Evolutionary conservation across 2,113 vertebrate genomes (phyloP).

Genomic region (Mobula hypostoma): DNA sequence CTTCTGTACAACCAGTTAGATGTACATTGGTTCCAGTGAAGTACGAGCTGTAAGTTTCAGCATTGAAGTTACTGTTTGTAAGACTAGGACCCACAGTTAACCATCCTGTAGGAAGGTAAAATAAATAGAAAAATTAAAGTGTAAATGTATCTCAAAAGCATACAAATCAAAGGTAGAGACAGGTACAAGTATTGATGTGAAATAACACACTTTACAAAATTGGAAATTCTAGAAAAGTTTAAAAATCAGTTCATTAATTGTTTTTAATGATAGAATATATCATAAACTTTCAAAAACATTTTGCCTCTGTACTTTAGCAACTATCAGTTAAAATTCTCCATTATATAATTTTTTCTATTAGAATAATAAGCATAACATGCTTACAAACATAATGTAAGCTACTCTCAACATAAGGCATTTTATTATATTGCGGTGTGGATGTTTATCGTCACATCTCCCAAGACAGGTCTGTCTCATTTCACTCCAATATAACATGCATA

Average conservation of each 20-base stretch:
- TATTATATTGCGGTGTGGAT: too few relatives aligned
- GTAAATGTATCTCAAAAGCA: neutral
- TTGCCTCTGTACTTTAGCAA: neutral
- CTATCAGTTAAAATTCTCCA: neutral
- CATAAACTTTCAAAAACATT: neutral
- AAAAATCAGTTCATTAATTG: neutral
- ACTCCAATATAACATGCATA: too few relatives aligned
- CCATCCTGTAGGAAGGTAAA: slow-evolving; percentile 67
- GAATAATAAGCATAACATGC: neutral
- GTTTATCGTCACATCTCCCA: too few relatives aligned
- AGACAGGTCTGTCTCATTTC: too few relatives aligned
- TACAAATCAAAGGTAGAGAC: neutral
- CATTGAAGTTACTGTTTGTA: slow-evolving; percentile 96
- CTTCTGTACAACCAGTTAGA: slow-evolving; percentile 87
- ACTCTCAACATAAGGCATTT: too few relatives aligned
- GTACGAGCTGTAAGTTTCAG: slow-evolving; percentile 75
- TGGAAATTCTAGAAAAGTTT: neutral
- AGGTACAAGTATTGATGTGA: neutral
- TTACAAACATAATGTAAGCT: neutral
- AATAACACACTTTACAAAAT: neutral
- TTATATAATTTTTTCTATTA: neutral
- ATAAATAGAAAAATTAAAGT: neutral
- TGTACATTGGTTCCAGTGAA: slow-evolving; percentile 74
- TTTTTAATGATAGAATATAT: neutral
- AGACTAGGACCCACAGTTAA: slow-evolving; percentile 91